phyloP scores from a whole-genome alignment of 2,113 vertebrate genomes.

The Callocephalon fimbriatum region DNA sequence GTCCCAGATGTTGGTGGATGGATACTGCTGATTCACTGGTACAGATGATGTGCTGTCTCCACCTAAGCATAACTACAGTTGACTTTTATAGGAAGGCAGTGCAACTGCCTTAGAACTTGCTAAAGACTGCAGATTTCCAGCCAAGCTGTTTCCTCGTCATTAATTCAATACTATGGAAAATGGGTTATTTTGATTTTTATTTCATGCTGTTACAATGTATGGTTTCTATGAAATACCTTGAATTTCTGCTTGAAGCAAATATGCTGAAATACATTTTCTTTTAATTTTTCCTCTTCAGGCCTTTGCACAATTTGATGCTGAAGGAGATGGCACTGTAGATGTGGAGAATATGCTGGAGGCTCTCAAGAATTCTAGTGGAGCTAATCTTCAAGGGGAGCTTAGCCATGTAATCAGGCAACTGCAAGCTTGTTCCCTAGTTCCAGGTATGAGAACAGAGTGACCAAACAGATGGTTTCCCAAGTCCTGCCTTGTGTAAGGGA shows the following conservation, averaged over 20 bases:
- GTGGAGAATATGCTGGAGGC: constrained; percentile 92
- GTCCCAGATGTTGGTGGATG: not conserved
- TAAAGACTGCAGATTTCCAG: not conserved
- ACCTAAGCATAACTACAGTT: not conserved
- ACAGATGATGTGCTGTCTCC: not conserved
- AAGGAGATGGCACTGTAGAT: constrained; percentile 93
- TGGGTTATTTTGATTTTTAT: not conserved
- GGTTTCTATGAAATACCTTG: not conserved
- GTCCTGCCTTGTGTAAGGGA: not conserved
- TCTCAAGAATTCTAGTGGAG: constrained; percentile 93
- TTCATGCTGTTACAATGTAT: rapidly evolving
- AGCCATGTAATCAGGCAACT: constrained; percentile 95
- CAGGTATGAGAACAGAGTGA: constrained; percentile 79
- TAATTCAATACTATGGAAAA: not conserved
- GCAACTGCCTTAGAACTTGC: not conserved
- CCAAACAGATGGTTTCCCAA: not conserved
- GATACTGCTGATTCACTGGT: not conserved
- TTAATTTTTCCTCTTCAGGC: constrained; percentile 75
- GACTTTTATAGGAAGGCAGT: not conserved
- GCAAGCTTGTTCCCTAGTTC: constrained; percentile 94
- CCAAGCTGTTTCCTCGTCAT: not conserved
- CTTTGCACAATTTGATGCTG: constrained; percentile 95
- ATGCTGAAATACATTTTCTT: not conserved
- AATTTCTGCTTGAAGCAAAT: not conserved
- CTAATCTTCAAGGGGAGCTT: constrained; percentile 94